Evolutionary conservation across 2,113 vertebrate genomes (phyloP).

Genomic region (Colinus virginianus): DNA sequence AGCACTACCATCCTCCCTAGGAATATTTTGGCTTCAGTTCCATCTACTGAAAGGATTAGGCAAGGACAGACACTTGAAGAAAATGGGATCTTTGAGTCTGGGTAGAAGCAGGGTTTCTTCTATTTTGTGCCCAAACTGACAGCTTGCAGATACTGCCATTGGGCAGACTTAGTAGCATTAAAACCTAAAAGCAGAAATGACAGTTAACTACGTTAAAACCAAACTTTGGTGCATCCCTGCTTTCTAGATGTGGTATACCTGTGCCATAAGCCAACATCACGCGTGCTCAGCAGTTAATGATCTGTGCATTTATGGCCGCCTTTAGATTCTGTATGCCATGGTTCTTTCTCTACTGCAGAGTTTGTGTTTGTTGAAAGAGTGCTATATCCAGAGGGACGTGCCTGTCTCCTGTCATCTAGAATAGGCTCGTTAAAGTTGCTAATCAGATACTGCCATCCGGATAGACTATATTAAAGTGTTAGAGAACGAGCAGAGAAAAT

Average conservation of each 20-base stretch:
- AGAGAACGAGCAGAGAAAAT: slow-evolving; percentile 5
- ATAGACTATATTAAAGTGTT: not conserved
- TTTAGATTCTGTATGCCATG: not conserved
- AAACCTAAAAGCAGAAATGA: not conserved
- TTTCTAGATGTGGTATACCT: not conserved
- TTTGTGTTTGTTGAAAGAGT: not conserved
- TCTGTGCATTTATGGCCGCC: not conserved
- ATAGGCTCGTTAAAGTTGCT: not conserved
- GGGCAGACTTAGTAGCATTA: not conserved
- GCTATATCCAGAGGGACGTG: not conserved
- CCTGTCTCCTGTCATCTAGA: not conserved
- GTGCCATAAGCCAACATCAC: fast-evolving
- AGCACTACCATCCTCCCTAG: not conserved
- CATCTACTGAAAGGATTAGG: not conserved
- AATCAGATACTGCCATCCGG: not conserved
- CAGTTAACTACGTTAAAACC: not conserved
- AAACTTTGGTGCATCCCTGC: not conserved
- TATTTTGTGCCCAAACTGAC: not conserved
- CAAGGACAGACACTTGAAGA: not conserved
- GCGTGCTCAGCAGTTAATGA: not conserved
- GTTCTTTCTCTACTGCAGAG: not conserved
- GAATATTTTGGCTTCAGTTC: not conserved
- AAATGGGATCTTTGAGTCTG: not conserved
- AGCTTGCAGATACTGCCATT: not conserved
- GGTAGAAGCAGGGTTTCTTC: not conserved